Conservation (phyloP, 2,797 vertebrate species). For the Phalloptychus januarius region DNA sequence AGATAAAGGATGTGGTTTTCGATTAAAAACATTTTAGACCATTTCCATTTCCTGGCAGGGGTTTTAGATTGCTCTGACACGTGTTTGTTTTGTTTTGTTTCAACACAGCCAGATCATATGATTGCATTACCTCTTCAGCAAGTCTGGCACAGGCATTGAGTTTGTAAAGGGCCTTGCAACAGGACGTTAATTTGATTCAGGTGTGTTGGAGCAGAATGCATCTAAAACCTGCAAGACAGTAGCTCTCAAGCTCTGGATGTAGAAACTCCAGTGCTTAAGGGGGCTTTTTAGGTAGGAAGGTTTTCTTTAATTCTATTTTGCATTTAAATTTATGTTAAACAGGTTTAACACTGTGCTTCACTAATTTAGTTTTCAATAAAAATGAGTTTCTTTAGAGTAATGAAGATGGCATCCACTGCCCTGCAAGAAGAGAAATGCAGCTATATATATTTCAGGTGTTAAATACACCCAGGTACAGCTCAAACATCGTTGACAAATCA, state of each 20-base stretch:
- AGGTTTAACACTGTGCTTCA: not conserved
- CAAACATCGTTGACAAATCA: not conserved
- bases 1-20: not conserved
- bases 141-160: not conserved
- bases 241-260: not conserved
- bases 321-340: not conserved
- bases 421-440: not conserved
- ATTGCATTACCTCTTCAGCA: not conserved
- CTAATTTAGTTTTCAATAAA: not conserved
- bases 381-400: not conserved
- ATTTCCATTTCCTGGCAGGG: not conserved
- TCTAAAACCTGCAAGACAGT: not conserved
- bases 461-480: not conserved
- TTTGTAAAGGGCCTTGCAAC: not conserved
- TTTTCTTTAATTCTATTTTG: not conserved
- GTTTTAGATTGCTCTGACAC: not conserved
- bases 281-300: not conserved
- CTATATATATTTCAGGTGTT: not conserved
- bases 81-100: not conserved
- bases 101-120: not conserved
- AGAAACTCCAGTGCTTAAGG: not conserved
- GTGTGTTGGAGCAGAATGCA: not conserved
- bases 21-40: not conserved
- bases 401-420: not conserved
- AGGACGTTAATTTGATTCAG: not conserved